These are phyloP conservation scores for Eucidaris tribuloides DNA, from an alignment of 35 echinoderm and acorn worm species.

Conservation along the genomic window DNA sequence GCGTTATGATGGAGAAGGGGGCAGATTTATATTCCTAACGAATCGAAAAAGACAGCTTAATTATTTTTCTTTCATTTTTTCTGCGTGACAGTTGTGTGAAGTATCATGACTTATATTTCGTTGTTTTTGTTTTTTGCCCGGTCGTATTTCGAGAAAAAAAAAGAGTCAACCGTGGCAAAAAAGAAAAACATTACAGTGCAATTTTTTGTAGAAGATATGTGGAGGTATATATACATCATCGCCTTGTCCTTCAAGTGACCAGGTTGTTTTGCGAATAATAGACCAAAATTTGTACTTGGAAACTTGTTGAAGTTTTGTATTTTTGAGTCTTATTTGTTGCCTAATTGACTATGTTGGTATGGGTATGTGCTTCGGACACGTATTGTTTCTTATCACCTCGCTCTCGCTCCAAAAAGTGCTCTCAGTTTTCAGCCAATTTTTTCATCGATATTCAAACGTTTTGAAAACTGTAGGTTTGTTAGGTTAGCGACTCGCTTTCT, in stretches of 20 bases:
- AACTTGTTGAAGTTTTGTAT: neutral
- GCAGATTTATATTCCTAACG: neutral
- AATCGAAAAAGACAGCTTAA: neutral
- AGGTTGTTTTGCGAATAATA: constrained; percentile 38
- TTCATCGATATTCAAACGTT: no score
- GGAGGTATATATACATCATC: constrained; percentile 18
- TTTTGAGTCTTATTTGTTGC: neutral
- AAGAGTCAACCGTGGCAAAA: neutral
- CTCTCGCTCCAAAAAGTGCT: neutral
- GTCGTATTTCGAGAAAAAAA: neutral
- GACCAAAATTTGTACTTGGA: constrained; percentile 38
- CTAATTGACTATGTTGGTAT: no score
- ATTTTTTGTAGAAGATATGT: constrained; percentile 27
- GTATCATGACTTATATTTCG: neutral
- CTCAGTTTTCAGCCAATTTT: no score
- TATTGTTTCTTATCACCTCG: constrained; percentile 22
- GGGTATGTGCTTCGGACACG: neutral
- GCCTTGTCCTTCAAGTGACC: constrained; percentile 9
- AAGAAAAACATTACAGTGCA: constrained; percentile 31
- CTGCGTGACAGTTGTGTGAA: neutral
- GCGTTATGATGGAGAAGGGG: no score
- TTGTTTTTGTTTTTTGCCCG: neutral
- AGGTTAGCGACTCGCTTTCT: no score
- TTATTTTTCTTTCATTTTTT: neutral
- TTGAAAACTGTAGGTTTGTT: no score